Evolutionary conservation across 2,888 invertebrate species (phyloP).

Genomic region (Eubasilissa splendida): DNA sequence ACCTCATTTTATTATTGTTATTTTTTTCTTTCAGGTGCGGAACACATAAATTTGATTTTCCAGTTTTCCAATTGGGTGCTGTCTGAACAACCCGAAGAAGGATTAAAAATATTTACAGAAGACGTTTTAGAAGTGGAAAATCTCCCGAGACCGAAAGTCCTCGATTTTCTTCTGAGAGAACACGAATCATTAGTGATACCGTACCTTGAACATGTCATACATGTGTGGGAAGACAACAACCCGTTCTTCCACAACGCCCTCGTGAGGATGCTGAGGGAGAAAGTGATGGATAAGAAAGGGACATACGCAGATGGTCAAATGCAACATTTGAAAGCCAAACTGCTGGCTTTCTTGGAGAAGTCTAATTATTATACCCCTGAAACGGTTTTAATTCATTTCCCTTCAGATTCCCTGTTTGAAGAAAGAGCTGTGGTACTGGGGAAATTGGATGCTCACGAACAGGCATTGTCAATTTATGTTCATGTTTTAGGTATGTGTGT

Average conservation of each 20-base stretch:
- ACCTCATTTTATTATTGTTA: slow-evolving; percentile 48
- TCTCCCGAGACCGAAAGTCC: slow-evolving; percentile 88
- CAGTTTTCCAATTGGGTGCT: slow-evolving; percentile 96
- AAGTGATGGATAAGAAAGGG: slow-evolving; percentile 66
- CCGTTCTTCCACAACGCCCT: slow-evolving; percentile 92
- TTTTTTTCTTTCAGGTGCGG: slow-evolving; percentile 72
- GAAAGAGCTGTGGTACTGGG: slow-evolving; percentile 96
- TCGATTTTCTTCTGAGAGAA: slow-evolving; percentile 89
- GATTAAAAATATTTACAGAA: slow-evolving; percentile 90
- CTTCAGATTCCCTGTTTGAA: slow-evolving; percentile 87
- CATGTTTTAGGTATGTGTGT: slow-evolving; percentile 78
- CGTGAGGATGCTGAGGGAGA: slow-evolving; percentile 90
- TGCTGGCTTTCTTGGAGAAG: slow-evolving; percentile 85
- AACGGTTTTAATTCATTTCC: slow-evolving; percentile 88
- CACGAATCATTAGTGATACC: slow-evolving; percentile 89
- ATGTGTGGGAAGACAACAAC: slow-evolving; percentile 89
- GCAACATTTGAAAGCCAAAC: slow-evolving; percentile 69
- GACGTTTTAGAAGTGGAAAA: slow-evolving; percentile 90
- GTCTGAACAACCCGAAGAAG: slow-evolving; percentile 88
- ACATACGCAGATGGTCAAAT: slow-evolving; percentile 57
- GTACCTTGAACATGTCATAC: slow-evolving; percentile 95
- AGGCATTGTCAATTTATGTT: slow-evolving; percentile 93
- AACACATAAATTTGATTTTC: slow-evolving; percentile 90
- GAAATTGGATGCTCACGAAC: slow-evolving; percentile 90
- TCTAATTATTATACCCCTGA: slow-evolving; percentile 90